Evolutionary conservation across 2,888 invertebrate species (phyloP).

Genomic region (Xylota sylvarum): DNA sequence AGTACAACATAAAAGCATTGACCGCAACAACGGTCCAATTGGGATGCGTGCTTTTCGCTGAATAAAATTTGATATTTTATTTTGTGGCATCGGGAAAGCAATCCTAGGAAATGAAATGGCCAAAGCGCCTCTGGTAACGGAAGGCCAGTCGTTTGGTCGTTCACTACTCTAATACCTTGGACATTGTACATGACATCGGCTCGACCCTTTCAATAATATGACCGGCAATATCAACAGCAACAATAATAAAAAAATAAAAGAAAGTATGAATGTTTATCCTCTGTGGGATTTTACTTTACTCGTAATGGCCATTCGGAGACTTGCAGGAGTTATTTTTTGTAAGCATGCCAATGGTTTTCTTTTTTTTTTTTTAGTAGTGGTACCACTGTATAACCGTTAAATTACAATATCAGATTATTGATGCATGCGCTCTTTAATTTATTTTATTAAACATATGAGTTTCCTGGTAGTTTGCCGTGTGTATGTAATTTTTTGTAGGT

Average conservation of each 20-base stretch:
- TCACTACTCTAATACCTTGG: slow-evolving; percentile 47
- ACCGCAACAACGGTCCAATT: slow-evolving; percentile 69
- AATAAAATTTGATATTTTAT: slow-evolving; percentile 76
- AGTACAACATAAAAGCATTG: slow-evolving; percentile 65
- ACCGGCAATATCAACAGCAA: slow-evolving; percentile 27
- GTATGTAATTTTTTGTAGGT: too few species aligned
- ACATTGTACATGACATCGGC: slow-evolving; percentile 33
- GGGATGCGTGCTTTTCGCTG: slow-evolving; percentile 66
- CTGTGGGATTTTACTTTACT: slow-evolving; percentile 58
- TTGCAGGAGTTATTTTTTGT: slow-evolving; percentile 38
- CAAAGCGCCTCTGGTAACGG: slow-evolving; percentile 64
- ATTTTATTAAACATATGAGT: not conserved
- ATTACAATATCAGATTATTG: slow-evolving; percentile 29
- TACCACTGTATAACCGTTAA: not conserved
- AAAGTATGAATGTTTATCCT: slow-evolving; percentile 53
- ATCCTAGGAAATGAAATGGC: slow-evolving; percentile 64
- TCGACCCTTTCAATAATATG: slow-evolving; percentile 67
- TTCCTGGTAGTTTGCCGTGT: too few species aligned
- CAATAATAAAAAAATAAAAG: slow-evolving; percentile 26
- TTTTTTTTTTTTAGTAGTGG: not conserved
- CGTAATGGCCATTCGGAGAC: slow-evolving; percentile 59
- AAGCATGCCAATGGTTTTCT: slow-evolving; percentile 9
- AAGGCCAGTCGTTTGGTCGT: slow-evolving; percentile 31
- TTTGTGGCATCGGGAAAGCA: slow-evolving; percentile 66
- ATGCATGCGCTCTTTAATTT: slow-evolving; percentile 19